Percentiles rank a stretch among this genome's conserved stretches.
Evolutionary conservation across 1,140 invertebrate species (phyloP).

Genomic region (Pristionchus pacificus): DNA sequence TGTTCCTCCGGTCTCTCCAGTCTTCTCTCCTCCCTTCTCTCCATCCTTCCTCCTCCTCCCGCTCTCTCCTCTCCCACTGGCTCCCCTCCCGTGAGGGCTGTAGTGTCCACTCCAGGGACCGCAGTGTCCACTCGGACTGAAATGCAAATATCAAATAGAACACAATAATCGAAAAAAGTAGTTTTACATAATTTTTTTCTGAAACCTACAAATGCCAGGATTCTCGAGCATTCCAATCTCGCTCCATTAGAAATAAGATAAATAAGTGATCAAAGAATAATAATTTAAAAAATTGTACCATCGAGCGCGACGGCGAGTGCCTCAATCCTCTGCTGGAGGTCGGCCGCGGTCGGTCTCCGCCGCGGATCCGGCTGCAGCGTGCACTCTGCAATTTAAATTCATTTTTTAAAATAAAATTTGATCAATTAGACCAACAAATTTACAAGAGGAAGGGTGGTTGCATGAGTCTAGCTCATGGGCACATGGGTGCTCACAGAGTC

Average conservation of each 20-base stretch:
- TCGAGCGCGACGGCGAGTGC: constrained; percentile 68
- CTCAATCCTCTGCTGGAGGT: constrained; percentile 76
- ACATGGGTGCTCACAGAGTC: too few relatives aligned
- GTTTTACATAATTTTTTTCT: not conserved
- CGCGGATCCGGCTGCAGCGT: constrained; percentile 76
- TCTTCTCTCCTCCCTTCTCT: not conserved
- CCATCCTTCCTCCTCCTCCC: not conserved
- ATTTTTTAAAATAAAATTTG: too few relatives aligned
- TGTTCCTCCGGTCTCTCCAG: too few relatives aligned
- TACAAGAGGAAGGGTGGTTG: not conserved
- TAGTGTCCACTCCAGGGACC: constrained; percentile 11
- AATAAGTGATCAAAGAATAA: too few relatives aligned
- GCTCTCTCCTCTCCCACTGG: not conserved
- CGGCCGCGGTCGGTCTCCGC: constrained; percentile 71
- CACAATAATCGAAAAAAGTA: not conserved
- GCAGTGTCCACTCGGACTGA: constrained; percentile 23
- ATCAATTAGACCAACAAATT: too few relatives aligned
- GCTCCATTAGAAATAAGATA: too few relatives aligned
- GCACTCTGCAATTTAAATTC: constrained; percentile 67
- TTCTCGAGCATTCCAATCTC: too few relatives aligned
- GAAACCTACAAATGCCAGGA: too few relatives aligned
- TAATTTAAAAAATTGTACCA: too few relatives aligned
- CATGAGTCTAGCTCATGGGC: too few relatives aligned
- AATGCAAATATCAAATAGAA: too few relatives aligned
- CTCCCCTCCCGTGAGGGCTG: constrained; percentile 1